phyloP scores from a whole-genome alignment of 2,888 invertebrate species.

The Stenoptilia bipunctidactyla region DNA sequence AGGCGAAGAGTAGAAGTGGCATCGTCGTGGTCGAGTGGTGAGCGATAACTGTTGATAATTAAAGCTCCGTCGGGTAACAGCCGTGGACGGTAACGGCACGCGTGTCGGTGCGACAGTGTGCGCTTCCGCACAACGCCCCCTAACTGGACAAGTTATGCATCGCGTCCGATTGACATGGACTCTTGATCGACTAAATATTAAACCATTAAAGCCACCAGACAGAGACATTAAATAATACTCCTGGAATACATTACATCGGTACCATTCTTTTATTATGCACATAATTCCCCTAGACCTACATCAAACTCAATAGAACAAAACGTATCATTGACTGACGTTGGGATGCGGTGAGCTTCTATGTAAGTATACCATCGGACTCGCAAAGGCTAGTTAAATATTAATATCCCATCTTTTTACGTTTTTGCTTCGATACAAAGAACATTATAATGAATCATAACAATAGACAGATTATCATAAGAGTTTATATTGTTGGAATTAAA shows the following conservation, averaged over 20 bases:
- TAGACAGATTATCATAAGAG: slow-evolving; percentile 1
- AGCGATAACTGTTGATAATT: slow-evolving; percentile 65
- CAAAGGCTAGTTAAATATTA: slow-evolving; percentile 45
- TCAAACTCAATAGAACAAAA: slow-evolving; percentile 24
- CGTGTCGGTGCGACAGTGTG: slow-evolving; percentile 32
- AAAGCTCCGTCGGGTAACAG: slow-evolving; percentile 53
- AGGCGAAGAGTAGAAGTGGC: background rate
- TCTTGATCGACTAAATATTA: background rate
- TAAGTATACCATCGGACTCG: slow-evolving; percentile 28
- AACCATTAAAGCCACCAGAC: background rate
- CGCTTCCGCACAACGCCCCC: slow-evolving; percentile 46
- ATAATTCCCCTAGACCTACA: slow-evolving; percentile 10
- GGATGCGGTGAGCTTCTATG: slow-evolving; percentile 33
- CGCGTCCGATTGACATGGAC: background rate
- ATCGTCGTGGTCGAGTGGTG: slow-evolving; percentile 24
- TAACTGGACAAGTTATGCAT: background rate
- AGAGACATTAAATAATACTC: background rate
- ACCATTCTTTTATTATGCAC: slow-evolving; percentile 1
- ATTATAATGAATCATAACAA: slow-evolving; percentile 1
- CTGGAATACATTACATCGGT: background rate
- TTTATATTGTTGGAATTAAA: background rate
- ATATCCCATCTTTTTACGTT: slow-evolving; percentile 29
- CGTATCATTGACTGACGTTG: slow-evolving; percentile 32
- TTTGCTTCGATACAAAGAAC: slow-evolving; percentile 16
- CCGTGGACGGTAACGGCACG: slow-evolving; percentile 50